Percentiles rank a stretch among this genome's conserved stretches.
These are phyloP conservation scores for Agrotis ipsilon DNA, from an alignment of 2,888 invertebrate species.

Conservation along the genomic window DNA sequence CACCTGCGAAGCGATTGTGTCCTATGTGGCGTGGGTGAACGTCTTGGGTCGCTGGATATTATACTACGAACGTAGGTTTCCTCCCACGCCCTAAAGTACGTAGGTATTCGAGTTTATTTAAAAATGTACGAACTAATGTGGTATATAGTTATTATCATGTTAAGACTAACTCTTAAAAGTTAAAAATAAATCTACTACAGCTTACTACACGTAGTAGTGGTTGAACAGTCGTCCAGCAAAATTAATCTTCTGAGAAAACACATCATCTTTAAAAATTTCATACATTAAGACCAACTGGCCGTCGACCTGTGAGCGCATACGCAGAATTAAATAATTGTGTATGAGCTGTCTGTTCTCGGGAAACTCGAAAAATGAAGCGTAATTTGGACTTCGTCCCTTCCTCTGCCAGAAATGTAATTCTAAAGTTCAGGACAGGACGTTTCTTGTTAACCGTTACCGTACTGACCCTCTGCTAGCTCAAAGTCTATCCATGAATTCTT, in stretches of 20 bases:
- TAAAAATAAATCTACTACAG: neutral
- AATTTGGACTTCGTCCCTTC: conserved; percentile 11
- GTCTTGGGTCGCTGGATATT: conserved; percentile 65
- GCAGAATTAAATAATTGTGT: conserved; percentile 74
- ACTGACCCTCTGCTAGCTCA: neutral
- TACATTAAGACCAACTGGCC: conserved; percentile 42
- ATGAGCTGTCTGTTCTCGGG: conserved; percentile 73
- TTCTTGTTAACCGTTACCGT: neutral
- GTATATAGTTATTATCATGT: neutral
- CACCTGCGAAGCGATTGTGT: conserved; percentile 68
- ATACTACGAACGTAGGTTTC: conserved; percentile 59
- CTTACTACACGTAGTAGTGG: neutral
- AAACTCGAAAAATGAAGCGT: conserved; percentile 67
- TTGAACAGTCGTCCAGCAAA: conserved; percentile 25
- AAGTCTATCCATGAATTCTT: neutral
- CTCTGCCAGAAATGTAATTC: neutral
- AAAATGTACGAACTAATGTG: conserved; percentile 15
- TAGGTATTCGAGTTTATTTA: conserved; percentile 25
- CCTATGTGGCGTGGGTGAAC: conserved; percentile 70
- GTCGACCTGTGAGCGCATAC: conserved; percentile 65
- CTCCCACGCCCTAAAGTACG: conserved; percentile 46
- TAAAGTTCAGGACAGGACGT: neutral
- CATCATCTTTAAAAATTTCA: conserved; percentile 33
- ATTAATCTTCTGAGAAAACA: conserved; percentile 47
- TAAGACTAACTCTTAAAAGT: neutral